Conservation (phyloP, 2,113 vertebrate genomes). For the Poicephalus gulielmi region DNA sequence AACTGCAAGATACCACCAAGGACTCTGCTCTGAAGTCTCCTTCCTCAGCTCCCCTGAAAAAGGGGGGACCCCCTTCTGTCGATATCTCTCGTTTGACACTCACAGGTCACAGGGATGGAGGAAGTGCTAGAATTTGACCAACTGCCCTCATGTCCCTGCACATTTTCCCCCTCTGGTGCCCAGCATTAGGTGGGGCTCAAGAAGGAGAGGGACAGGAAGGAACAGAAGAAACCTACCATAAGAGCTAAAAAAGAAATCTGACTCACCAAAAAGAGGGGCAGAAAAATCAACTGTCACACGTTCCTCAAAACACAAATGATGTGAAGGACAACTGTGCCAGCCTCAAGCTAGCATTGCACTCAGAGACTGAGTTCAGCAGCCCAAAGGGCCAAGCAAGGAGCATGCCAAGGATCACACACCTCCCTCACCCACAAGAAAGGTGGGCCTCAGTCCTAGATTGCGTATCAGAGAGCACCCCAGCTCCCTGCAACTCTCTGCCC, state of each 20-base stretch:
- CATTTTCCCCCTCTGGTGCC: background rate
- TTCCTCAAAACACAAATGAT: background rate
- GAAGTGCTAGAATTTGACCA: background rate
- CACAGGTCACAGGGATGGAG: background rate
- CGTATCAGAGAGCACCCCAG: background rate
- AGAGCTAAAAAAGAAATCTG: background rate
- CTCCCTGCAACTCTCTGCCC: background rate
- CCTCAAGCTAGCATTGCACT: background rate
- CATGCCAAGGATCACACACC: rapidly evolving
- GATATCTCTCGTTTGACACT: background rate
- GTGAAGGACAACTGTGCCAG: rapidly evolving
- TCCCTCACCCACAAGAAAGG: background rate
- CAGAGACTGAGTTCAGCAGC: background rate
- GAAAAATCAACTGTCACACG: background rate
- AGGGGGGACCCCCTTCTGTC: background rate
- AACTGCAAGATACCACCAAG: background rate
- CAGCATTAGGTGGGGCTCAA: background rate
- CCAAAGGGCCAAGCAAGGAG: background rate
- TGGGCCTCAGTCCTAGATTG: background rate
- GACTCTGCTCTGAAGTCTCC: background rate
- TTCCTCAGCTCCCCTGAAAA: background rate
- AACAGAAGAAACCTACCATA: background rate
- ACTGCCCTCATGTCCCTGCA: background rate
- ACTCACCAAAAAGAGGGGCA: background rate
- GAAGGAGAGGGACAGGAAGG: background rate